A percentile compares a stretch with the other conserved stretches of the same genome.
Conservation (phyloP, 2,113 vertebrate species). For the Hirundichthys speculiger region DNA sequence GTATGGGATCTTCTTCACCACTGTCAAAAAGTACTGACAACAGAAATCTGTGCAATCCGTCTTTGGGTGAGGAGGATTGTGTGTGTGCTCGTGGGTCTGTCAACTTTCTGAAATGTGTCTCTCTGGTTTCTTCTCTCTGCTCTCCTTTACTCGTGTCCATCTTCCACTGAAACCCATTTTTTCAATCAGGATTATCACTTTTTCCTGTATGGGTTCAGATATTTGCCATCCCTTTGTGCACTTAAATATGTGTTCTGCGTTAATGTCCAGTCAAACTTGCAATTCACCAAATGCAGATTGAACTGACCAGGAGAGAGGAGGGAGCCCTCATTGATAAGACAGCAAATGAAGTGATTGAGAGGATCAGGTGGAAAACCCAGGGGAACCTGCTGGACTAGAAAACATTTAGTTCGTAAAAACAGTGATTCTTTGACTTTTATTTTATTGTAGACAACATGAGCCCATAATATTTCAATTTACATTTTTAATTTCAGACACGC, state of each 20-base stretch:
- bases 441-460: too few relatives aligned
- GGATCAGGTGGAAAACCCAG: conserved; percentile 54
- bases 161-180: conserved; percentile 53
- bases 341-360: conserved; percentile 74
- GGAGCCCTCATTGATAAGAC: conserved; percentile 62
- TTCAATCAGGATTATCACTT: conserved; percentile 33
- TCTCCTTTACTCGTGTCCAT: conserved; percentile 31
- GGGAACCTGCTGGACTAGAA: conserved; percentile 27
- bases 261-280: conserved; percentile 22
- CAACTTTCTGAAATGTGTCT: conserved; percentile 13
- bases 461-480: too few relatives aligned
- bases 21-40: conserved; percentile 6
- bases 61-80: conserved; percentile 17
- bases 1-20: background rate
- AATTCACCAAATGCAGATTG: conserved; percentile 8
- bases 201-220: background rate
- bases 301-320: conserved; percentile 31
- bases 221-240: background rate
- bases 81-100: conserved; percentile 30
- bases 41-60: too few relatives aligned
- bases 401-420: too few relatives aligned
- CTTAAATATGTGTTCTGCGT: conserved; percentile 9
- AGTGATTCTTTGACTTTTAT: too few relatives aligned
- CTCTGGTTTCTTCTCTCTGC: conserved; percentile 27
- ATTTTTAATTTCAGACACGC: too few relatives aligned